These are phyloP conservation scores for Erythrocercus mccallii DNA, from an alignment of 2,113 vertebrate species.

Conservation along the genomic window DNA sequence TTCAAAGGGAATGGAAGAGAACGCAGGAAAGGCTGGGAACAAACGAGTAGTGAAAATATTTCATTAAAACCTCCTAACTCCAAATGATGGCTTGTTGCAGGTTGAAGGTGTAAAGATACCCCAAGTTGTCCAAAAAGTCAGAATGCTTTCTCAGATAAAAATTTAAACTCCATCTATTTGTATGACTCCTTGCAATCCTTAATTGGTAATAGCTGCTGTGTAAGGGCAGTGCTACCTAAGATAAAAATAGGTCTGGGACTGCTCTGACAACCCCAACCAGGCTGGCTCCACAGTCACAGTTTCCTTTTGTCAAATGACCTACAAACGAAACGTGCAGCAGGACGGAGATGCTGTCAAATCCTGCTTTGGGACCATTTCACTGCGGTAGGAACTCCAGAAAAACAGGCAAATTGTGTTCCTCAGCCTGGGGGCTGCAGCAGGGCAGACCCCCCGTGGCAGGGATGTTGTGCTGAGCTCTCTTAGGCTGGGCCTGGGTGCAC, in stretches of 20 bases:
- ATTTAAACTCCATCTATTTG: not conserved
- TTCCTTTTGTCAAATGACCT: not conserved
- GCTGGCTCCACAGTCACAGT: not conserved
- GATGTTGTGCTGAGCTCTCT: not conserved
- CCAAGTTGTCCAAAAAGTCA: not conserved
- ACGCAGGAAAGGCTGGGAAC: not conserved
- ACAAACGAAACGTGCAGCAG: not conserved
- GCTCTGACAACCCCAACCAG: not conserved
- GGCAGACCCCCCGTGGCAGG: not conserved
- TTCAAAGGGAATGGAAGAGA: not conserved
- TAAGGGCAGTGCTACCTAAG: not conserved
- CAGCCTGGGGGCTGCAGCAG: not conserved
- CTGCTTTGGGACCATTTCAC: not conserved
- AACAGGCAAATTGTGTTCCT: not conserved
- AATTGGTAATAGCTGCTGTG: not conserved
- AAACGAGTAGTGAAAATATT: not conserved
- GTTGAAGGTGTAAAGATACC: not conserved
- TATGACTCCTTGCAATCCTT: not conserved
- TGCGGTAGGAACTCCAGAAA: not conserved
- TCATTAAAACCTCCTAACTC: not conserved
- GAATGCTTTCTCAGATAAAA: not conserved
- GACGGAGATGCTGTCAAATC: not conserved
- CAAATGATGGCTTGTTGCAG: not conserved
- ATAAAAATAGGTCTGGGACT: conserved; percentile 10
- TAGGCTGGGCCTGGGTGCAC: not conserved